Evolutionary conservation across 2,797 vertebrate genomes (phyloP), one percentile per base, ranked within the genome.

Genomic region (Sebastes hubbsi): DNA sequence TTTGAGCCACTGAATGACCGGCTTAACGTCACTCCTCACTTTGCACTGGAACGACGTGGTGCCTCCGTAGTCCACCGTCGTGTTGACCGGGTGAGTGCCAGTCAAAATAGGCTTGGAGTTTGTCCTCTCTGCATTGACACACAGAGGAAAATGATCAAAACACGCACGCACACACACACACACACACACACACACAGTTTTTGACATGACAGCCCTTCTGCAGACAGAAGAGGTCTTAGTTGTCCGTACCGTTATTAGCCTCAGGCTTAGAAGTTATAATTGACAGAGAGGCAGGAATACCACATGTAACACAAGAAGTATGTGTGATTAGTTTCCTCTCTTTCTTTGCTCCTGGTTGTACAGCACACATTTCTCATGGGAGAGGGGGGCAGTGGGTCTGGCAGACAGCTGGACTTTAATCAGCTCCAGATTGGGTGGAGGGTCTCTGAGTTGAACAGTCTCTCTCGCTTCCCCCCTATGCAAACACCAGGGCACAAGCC

Each of bases 11-110:
- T 99, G 98, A 84, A 99, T 99, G 80, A 99, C 98, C 0, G 99
- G 99, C 83, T 98, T 99, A 13, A 99, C 99, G 0, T 99, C 99
- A 0, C 99, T 99, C 89, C 98, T 96, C 76, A 99, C 99, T 75
- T 98, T 99, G 94, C 99, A 99, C 94, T 99, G 99, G 92, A 99
- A 98, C 0, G 99, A 99, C 0, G 99, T 99, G 30, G 98, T 98
- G 80, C 98, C 98, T 0, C 99, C 99, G 0, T 97, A 99, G 95
- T 98, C 98, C 78, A 99, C 98, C 0, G 98, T 99, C 0, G 98
- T 99, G 95, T 99, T 99, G 68, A 99, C 97, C 0, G 99, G 99
- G 84, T 99, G 99, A 0, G 98, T 98, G 36, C 99, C 99, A 0
- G 98, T 99, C 89, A 99, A 93, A 75, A 99, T 94, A 0, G 99